Evolutionary conservation across 2,113 vertebrate species (phyloP).

Genomic region (Plestiodon gilberti): DNA sequence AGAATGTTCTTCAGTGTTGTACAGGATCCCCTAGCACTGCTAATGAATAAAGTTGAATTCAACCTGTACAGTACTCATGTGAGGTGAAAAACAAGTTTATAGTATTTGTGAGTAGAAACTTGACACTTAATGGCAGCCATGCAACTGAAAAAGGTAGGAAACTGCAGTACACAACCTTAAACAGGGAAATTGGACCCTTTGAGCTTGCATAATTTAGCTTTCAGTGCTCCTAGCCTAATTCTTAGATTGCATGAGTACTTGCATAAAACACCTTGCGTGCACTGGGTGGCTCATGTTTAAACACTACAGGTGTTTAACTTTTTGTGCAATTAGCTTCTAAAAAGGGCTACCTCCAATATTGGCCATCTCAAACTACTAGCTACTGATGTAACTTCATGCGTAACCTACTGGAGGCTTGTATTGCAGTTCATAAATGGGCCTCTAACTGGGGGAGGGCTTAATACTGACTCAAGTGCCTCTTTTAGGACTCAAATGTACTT

Average conservation of each 20-base stretch:
- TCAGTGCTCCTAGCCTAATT: background rate
- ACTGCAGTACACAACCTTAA: background rate
- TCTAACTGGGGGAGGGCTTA: background rate
- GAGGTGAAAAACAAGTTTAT: background rate
- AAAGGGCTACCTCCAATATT: background rate
- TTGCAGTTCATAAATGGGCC: background rate
- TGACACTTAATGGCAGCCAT: background rate
- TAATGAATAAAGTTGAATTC: background rate
- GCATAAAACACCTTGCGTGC: background rate
- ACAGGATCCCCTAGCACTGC: background rate
- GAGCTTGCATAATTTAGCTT: background rate
- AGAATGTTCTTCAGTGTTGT: background rate
- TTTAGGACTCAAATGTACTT: background rate
- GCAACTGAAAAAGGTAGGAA: background rate
- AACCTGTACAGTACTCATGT: background rate
- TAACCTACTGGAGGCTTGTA: background rate
- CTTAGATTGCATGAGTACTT: background rate
- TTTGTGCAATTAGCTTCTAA: background rate
- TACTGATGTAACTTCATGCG: background rate
- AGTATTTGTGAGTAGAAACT: background rate
- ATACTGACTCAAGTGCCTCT: slow-evolving; percentile 5
- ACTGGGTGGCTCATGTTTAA: background rate
- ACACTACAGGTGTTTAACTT: background rate
- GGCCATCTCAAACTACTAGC: background rate
- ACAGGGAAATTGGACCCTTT: background rate